phyloP scores from a whole-genome alignment of 2,113 vertebrate species.

The Bufo bufo region DNA sequence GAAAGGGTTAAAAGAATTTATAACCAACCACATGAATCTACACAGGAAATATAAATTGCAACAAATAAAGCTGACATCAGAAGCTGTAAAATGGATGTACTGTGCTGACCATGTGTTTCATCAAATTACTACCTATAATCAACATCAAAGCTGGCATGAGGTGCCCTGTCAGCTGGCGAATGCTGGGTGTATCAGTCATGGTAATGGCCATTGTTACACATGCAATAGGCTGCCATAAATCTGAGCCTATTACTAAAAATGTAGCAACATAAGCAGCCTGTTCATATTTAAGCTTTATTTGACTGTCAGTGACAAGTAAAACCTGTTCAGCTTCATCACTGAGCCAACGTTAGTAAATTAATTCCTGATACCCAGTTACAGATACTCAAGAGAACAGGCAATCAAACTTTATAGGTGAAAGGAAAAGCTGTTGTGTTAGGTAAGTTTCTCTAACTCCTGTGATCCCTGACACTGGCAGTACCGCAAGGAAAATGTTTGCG shows the following conservation, averaged over 20 bases:
- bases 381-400: not conserved
- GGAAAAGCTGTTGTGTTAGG: not conserved
- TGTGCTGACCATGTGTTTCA: slow-evolving; percentile 12
- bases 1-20: not conserved
- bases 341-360: not conserved
- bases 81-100: not conserved
- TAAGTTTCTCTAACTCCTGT: not conserved
- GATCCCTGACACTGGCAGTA: not conserved
- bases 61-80: slow-evolving; percentile 1
- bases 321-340: not conserved
- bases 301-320: not conserved
- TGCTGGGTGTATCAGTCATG: slow-evolving; percentile 10
- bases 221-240: not conserved
- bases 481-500: not conserved
- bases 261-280: slow-evolving; percentile 8
- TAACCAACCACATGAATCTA: not conserved
- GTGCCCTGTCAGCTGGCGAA: slow-evolving; percentile 17
- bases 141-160: slow-evolving; percentile 9
- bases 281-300: not conserved
- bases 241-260: not conserved
- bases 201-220: slow-evolving; percentile 17
- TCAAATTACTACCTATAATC: slow-evolving; percentile 10
- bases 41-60: not conserved
- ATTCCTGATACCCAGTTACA: not conserved
- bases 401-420: not conserved